These are phyloP conservation scores for Nothura maculosa DNA, from an alignment of 2,797 vertebrate genomes.

Conservation along the genomic window DNA sequence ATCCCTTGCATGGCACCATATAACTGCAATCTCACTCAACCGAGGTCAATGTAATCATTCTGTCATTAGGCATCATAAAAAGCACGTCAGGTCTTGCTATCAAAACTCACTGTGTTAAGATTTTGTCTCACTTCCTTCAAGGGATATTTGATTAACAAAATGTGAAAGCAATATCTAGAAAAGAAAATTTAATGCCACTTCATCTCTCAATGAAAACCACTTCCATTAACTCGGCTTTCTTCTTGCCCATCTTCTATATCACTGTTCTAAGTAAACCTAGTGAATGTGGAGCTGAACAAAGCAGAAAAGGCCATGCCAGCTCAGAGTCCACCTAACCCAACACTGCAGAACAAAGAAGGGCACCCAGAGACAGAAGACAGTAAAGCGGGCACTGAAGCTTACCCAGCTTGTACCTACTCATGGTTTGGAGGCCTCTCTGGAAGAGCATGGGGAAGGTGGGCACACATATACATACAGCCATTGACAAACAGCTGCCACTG, in stretches of 20 bases:
- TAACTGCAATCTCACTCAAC: not conserved
- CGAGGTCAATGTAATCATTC: not conserved
- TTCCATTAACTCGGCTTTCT: not conserved
- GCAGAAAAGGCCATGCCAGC: not conserved
- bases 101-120: not conserved
- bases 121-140: not conserved
- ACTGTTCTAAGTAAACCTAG: not conserved
- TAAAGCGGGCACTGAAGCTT: not conserved
- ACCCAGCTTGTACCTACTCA: conserved; percentile 15
- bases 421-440: not conserved
- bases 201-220: not conserved
- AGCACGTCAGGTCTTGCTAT: not conserved
- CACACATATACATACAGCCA: not conserved
- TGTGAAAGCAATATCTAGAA: not conserved
- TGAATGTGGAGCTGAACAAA: not conserved
- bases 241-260: not conserved
- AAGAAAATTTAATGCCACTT: not conserved
- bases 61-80: not conserved
- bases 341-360: not conserved
- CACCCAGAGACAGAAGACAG: not conserved
- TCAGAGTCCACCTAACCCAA: not conserved
- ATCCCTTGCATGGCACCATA: not conserved
- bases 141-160: conserved; percentile 20
- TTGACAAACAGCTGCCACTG: not conserved
- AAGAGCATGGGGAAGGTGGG: not conserved